Evolutionary conservation across 1,140 invertebrate species (phyloP).

Genomic region (Dendrolimus kikuchii): DNA sequence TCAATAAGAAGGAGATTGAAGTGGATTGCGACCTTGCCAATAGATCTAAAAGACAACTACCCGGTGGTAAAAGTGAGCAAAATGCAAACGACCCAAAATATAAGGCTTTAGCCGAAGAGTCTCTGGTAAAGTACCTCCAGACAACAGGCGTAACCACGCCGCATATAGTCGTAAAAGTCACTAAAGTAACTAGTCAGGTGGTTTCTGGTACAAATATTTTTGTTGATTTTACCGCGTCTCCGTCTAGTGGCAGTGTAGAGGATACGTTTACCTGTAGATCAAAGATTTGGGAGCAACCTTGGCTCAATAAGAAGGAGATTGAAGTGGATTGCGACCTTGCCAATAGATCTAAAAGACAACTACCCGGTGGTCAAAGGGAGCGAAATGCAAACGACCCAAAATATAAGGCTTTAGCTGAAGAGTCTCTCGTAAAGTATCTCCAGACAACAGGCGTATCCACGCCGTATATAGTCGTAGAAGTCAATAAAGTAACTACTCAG

Average conservation of each 20-base stretch:
- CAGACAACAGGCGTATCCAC: constrained; percentile 12
- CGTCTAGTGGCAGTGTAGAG: constrained; percentile 6
- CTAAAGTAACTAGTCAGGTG: constrained; percentile 17
- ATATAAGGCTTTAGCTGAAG: constrained; percentile 21
- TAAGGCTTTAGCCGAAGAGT: constrained; percentile 17
- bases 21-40: constrained; percentile 10
- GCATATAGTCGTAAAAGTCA: constrained; percentile 10
- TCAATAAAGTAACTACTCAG: constrained; percentile 27
- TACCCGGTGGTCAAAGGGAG: constrained; percentile 12
- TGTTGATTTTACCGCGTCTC: constrained; percentile 27
- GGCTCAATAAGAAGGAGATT: constrained; percentile 22
- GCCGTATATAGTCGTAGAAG: constrained; percentile 15
- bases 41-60: constrained; percentile 2
- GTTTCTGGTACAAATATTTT: constrained; percentile 20
- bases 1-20: constrained; percentile 15
- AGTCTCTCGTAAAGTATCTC: constrained; percentile 30
- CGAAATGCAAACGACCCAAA: constrained; percentile 20
- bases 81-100: constrained; percentile 19
- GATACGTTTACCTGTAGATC: constrained; percentile 26
- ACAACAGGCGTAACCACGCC: constrained; percentile 1
- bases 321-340: constrained; percentile 19
- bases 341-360: constrained; percentile 13
- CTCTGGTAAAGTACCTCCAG: constrained; percentile 16
- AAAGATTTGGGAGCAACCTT: constrained; percentile 22
- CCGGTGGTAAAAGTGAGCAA: constrained; percentile 9